phyloP scores from a whole-genome alignment of 1,140 invertebrate species.

The Gryllus bimaculatus region DNA sequence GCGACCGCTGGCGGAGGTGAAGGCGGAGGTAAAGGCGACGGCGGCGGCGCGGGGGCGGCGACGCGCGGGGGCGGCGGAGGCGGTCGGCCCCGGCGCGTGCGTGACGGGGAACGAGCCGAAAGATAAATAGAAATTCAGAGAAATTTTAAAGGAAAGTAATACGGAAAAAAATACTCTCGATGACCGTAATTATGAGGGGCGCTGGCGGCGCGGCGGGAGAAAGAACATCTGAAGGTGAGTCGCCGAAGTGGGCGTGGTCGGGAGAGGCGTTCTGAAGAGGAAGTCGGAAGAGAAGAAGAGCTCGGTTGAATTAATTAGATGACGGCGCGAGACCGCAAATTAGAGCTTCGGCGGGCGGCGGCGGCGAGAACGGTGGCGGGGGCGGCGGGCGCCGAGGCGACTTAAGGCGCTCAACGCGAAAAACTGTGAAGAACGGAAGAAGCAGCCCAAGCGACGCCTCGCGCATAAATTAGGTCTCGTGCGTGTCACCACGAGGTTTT shows the following conservation, averaged over 20 bases:
- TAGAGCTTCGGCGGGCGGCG: not conserved
- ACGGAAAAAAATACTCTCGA: not conserved
- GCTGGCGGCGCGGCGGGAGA: not conserved
- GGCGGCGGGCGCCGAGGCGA: no score
- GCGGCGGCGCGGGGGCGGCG: no score
- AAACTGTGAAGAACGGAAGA: no score
- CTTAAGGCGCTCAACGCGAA: no score
- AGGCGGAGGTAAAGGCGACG: not conserved
- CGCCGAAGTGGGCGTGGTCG: no score
- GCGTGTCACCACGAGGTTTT: no score
- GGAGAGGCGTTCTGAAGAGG: no score
- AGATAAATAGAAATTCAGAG: constrained; percentile 5
- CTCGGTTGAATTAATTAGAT: not conserved
- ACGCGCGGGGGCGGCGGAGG: no score
- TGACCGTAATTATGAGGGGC: not conserved
- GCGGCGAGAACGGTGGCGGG: no score
- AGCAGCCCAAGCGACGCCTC: no score
- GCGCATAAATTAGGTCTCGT: no score
- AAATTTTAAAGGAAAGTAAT: constrained; percentile 1
- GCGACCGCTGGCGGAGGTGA: not conserved
- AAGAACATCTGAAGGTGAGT: not conserved
- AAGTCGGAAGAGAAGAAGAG: no score
- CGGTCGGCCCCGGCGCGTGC: not conserved
- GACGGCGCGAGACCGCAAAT: not conserved
- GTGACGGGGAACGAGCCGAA: not conserved